Evolutionary conservation across 2,113 vertebrate species (phyloP), one percentile per base, ranked within the genome.

Genomic region (Larimichthys crocea): DNA sequence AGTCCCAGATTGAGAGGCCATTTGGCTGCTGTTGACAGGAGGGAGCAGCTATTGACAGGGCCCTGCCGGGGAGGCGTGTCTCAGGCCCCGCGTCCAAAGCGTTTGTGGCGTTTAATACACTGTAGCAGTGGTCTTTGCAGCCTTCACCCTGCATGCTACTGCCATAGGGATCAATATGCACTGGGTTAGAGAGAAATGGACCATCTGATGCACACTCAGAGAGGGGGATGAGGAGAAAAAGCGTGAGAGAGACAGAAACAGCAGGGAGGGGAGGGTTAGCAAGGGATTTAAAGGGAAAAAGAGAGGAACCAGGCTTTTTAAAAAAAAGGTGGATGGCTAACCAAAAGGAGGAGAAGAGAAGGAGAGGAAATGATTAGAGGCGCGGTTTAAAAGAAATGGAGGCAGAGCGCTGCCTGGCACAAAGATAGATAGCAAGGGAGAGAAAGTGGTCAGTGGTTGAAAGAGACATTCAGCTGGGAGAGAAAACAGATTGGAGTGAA

Each of bases 51-150:
- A 95, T 95, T 86, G 95, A 94, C 93, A 93, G 91, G 92, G 85
- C 85, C 90, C 92, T 92, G 91, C 89, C 91, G 92, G 90, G 90
- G 90, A 91, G 94, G 93, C 89, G 92, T 91, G 91, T 93, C 93
- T 91, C 91, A 59, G 87, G 84, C 92, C 90, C 92, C 82, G 50
- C 89, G 92, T 94, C 95, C 92, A 94, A 94, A 95, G 90, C 93
- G 83, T 92, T 93, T 92, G 93, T 95, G 95, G 92, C 94, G 89
- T 95, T 95, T 95, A 95, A 95, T 96, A 95, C 93, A 95, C 94
- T 95, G 92, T 90, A 91, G 93, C 92, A 74, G 91, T 88, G 93
- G 89, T 92, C 87, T 87, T 92, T 88, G 52, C 89, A 91, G 90
- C 86, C 83, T 84, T 91, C 84, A 79, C 91, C 85, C 88, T 87